Evolutionary conservation across 37 sponge, comb jelly and placozoan genomes (phyloP), one percentile per base, ranked within the genome.

Genomic region (Halichondria panicea): DNA sequence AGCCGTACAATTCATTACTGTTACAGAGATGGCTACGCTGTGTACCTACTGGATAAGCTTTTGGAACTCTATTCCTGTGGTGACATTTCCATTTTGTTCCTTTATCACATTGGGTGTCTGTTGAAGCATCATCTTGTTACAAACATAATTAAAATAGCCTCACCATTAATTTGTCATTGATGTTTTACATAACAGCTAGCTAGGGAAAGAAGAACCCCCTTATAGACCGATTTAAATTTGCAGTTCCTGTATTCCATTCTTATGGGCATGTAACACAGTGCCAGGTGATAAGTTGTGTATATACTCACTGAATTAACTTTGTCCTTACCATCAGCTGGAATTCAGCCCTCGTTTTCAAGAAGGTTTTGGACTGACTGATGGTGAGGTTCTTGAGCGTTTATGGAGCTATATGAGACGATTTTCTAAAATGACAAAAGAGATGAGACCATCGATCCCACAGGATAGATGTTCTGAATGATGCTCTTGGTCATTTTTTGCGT

Each of bases 361-460:
- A 15, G 66, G 66, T 30, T 65, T 33, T 7, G 66, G 46, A 22
- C 28, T 69, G 3, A 36, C 45, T 36, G 70, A 69, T 69, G 70
- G 70, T 3, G 70, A 69, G 48, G 70, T 43, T 5, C 25, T 69
- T 27, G 70, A 69, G 43, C 46, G 70, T 12, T 36, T 69, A 13
- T 69, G 70, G 70, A 44, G 48, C 42, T 69, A 19, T 43, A n/a
- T 69, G 38, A 39, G 70, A 19, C 42, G 70, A 13, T 69, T 69
- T 42, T 69, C 70, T 12, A 11, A 28, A 19, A 69, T 69, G 46
- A 69, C 70, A 3, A 69, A 69, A 36, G 70, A 69, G n/a, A 69
- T 69, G 70, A 3, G 70, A 28, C 70, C 70, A 30, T 3, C n/a
- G n/a, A n/a, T n/a, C 70, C 11, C 46, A 69, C 24, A 22, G 70